Base-by-base conservation (phyloP, 2,888 invertebrate genomes). In the Drosophila monieri region DNA sequence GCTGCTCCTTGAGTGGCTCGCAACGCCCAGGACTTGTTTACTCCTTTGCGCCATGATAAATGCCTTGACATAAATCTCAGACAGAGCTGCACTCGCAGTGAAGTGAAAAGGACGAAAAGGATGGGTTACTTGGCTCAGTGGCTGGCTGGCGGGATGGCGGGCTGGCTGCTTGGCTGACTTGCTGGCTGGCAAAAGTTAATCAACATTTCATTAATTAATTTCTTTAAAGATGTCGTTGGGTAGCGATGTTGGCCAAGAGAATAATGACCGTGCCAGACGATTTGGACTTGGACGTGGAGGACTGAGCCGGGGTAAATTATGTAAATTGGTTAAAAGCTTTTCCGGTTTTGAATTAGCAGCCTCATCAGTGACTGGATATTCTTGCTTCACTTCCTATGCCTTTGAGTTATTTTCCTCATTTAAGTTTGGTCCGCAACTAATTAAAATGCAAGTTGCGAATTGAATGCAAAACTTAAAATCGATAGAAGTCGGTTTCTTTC, bases 321-420 rank as follows among this genome's bases (percentile, higher is more conserved):
- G 90, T 85, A 90, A 89, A 89, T 89, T 89, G 88, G 80, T 87
- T 89, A 86, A 89, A 88, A 90, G 89, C 89, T 86, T 89, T 90
- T 83, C 85, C 80, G 85, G 88, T 77, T 80, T 85, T 85, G 83
- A 90, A 87, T 89, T 85, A 79, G 85, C 85, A 81, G 85, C 85
- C 78, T 85, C 88, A 84, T 78, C 78, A 85, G 77, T 62, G 57
- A 60, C 78, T 53, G 44, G 65, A 64, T 64, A 66, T 53, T 67
- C 58, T 25, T 32, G 44, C 51, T 41, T 43, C 56, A 46, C 68
- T 67, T 69, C 74, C 79, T 81, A 77, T 85, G 39, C 76, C 58
- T 39, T 71, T 65, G 62, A 83, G 51, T 72, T 72, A 72, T 69
- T 69, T 64, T 57, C 32, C 52, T 73, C 69, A 71, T 71, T 75